Base-by-base conservation (phyloP, 2,797 vertebrate species). In the Borostomias antarcticus region DNA sequence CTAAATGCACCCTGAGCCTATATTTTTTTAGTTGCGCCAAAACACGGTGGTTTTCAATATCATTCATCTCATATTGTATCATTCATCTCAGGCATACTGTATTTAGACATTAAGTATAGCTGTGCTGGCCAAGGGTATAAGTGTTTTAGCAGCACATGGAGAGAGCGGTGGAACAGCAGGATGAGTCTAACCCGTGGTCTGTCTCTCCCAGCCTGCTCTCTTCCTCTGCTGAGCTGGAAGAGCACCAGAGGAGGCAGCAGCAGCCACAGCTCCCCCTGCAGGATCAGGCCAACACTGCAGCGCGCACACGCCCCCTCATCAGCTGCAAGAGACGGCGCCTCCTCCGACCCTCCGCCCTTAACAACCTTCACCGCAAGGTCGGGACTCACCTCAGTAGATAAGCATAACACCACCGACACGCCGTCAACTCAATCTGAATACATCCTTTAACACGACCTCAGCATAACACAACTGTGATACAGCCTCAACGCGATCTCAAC, bases 341-440 rank as follows among this genome's bases (percentile, higher is more conserved):
- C 0, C 86, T 95, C 76, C 86, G 93, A 37, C 93, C 94, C 3
- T 89, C 75, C 81, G 85, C 83, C 69, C 72, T 94, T 0, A 72
- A 92, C 71, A 92, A 90, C 66, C 92, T 95, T 6, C 93, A 90
- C 81, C 93, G 90, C 80, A 94, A 95, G 93, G 94, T 94, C 23
- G 53, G 66, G 50, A 74, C 75, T 65, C 33, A 0, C 33, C 35
- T 40, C 35, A 40, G 35, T n/a, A n/a, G 35, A 11, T 43, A 35
- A 35, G 6, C 33, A 7, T 1, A 5, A 11, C 33, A 4, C 40
- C 13, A 6, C 40, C n/a, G n/a, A n/a, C n/a, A n/a, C n/a, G n/a
- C n/a, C n/a, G n/a, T n/a, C n/a, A n/a, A n/a, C 40, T 43, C 40
- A 43, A 17, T 11, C 10, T 40, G 15, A 40, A 37, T 11, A 37